A percentile compares a stretch with the other conserved stretches of the same genome.
These are phyloP conservation scores for Salvator merianae DNA, from an alignment of 2,113 vertebrate genomes.

Conservation along the genomic window DNA sequence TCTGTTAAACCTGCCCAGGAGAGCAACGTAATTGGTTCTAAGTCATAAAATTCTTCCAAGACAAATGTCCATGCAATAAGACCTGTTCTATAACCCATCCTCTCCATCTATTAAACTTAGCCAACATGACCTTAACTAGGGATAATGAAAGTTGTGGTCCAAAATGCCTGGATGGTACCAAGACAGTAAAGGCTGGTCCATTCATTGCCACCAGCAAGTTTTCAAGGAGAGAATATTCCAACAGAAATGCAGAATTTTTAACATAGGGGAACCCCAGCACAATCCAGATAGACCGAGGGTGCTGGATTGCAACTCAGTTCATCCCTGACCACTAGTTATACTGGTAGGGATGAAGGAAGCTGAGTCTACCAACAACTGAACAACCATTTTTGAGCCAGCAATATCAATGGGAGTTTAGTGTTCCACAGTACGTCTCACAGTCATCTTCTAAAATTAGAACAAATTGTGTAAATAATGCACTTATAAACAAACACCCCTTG, in stretches of 20 bases:
- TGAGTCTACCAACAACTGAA: no score
- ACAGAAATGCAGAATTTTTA: neutral
- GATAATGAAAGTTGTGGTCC: no score
- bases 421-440: neutral
- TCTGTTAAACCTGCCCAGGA: slow-evolving; percentile 86
- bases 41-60: rapidly evolving
- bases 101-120: neutral
- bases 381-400: no score
- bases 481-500: neutral
- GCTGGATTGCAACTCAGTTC: no score
- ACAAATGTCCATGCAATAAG: rapidly evolving
- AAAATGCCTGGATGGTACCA: no score
- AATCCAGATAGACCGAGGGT: no score
- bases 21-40: neutral
- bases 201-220: neutral
- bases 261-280: no score
- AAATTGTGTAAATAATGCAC: neutral
- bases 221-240: neutral
- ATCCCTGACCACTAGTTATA: no score
- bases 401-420: neutral
- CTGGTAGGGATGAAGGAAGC: no score
- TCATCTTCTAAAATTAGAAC: neutral
- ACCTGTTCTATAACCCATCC: neutral
- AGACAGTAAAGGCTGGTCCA: rapidly evolving
- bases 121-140: no score